A percentile compares a stretch with the other conserved stretches of the same genome.
phyloP scores from a whole-genome alignment of 2,113 vertebrate species.

The Emydocephalus ijimae region DNA sequence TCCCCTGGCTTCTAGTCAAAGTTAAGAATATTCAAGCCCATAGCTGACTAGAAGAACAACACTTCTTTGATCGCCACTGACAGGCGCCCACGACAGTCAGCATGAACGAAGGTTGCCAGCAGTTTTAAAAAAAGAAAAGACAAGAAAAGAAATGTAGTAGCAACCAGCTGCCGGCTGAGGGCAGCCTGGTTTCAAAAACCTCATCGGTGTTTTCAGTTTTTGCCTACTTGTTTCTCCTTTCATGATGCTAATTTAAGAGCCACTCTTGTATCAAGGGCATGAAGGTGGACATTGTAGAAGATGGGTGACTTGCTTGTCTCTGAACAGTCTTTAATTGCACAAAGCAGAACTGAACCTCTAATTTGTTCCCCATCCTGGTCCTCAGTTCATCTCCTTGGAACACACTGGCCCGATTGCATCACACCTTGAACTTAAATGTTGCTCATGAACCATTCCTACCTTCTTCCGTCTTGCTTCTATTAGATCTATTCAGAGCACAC shows the following conservation, averaged over 20 bases:
- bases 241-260: neutral
- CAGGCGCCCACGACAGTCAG: neutral
- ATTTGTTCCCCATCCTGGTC: neutral
- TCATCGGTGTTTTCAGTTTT: neutral
- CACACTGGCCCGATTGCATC: neutral
- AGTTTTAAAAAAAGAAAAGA: neutral
- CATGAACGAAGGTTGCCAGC: neutral
- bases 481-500: neutral
- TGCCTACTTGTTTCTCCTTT: neutral
- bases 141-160: neutral
- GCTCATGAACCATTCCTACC: neutral
- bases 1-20: neutral
- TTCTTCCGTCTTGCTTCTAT: neutral
- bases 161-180: constrained; percentile 42
- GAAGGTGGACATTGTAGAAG: neutral
- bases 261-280: neutral
- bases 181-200: constrained; percentile 47
- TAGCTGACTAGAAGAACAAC: neutral
- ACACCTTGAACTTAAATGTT: neutral
- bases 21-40: neutral
- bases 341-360: neutral
- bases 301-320: neutral
- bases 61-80: neutral
- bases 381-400: neutral
- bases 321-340: neutral